Base-by-base conservation (phyloP, 1,140 invertebrate species). In the Drosophila murphyi region DNA sequence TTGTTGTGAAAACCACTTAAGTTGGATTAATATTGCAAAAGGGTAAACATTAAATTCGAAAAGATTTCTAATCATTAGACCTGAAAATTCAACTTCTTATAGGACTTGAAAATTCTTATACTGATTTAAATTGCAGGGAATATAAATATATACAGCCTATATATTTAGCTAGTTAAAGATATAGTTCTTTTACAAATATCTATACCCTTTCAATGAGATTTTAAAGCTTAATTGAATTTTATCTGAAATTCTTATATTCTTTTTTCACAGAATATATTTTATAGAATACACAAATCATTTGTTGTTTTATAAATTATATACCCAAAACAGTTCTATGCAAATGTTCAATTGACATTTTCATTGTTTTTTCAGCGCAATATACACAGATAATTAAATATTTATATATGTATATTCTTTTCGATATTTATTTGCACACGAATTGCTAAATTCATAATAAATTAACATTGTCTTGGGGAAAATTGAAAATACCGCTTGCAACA, bases 391-490 rank as follows among this genome's bases (percentile, higher is more conserved):
- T 61, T 67, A 60, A 39, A 68, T 67, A 57, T 59, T 64, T 55
- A 37, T 54, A n/a, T 69, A 8, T 72, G 65, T 65, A 61, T 72
- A 83, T 85, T 83, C 43, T 47, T 7, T 34, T 8, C 31, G 5
- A 32, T 60, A 60, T 60, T 60, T 60, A 60, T 88, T 88, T 76
- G 85, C 85, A 88, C 85, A 89, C 85, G 85, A 88, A 88, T 88
- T 83, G 83, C 77, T 78, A 83, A 89, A 89, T 80, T 88, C 81
- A 88, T 88, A 89, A 89, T 88, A 88, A 88, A 88, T 89, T 79
- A 85, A 78, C 67, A 73, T 77, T 76, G 62, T 64, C 65, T 71
- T 56, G 78, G 80, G 78, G 76, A 78, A 88, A 88, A 88, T 88
- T 89, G 80, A 85, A 88, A 88, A 81, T 89, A 77, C 76, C 74